Conservation (phyloP, 2,113 vertebrate species). For the Heliornis fulica region DNA sequence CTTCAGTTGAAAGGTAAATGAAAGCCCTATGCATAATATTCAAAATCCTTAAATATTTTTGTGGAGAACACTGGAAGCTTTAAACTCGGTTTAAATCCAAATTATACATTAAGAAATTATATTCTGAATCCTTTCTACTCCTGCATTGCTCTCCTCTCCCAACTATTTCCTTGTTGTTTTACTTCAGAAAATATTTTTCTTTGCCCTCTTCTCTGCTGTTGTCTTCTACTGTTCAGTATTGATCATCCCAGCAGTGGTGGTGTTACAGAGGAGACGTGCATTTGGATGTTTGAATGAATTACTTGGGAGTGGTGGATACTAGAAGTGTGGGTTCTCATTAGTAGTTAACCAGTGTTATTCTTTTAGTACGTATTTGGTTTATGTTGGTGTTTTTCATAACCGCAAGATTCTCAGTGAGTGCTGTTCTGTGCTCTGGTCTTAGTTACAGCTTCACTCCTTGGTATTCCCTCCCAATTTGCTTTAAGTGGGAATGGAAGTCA, state of each 20-base stretch:
- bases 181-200: background rate
- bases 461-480: conserved; percentile 9
- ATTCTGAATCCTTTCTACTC: background rate
- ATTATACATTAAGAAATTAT: background rate
- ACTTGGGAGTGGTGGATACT: background rate
- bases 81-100: background rate
- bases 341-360: background rate
- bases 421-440: background rate
- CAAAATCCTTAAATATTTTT: background rate
- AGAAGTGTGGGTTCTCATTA: background rate
- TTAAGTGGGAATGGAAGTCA: conserved; percentile 18
- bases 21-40: background rate
- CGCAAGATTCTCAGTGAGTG: background rate
- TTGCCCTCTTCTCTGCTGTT: background rate
- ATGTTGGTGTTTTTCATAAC: background rate
- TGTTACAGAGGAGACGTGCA: background rate
- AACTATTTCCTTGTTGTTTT: background rate
- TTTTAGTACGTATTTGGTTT: background rate
- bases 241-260: background rate
- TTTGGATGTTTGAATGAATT: background rate
- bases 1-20: background rate
- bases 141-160: background rate
- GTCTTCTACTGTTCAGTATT: background rate
- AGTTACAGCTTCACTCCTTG: background rate
- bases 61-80: background rate